Evolutionary conservation across 2,797 vertebrate genomes (phyloP).

Genomic region (Oophaga sylvatica): DNA sequence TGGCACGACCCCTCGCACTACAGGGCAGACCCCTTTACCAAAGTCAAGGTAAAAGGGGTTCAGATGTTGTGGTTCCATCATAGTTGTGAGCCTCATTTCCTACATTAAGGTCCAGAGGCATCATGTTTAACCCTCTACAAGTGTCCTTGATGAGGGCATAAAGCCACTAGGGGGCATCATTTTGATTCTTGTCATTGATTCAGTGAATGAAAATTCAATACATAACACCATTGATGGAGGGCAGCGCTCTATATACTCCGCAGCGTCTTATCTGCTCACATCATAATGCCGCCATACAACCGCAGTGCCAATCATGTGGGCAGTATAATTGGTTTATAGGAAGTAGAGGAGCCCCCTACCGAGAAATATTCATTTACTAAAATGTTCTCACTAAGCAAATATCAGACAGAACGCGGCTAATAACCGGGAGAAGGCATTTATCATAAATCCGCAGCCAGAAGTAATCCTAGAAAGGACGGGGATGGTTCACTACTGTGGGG

Average conservation of each 20-base stretch:
- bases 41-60: too few relatives aligned
- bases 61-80: too few relatives aligned
- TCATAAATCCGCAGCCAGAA: neutral
- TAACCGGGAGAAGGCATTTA: neutral
- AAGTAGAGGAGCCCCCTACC: neutral
- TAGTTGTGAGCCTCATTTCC: too few relatives aligned
- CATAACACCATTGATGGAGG: neutral
- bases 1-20: too few relatives aligned
- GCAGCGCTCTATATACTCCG: neutral
- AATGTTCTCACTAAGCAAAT: slow-evolving; percentile 12
- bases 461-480: neutral
- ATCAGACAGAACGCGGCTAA: neutral
- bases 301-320: neutral
- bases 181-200: neutral
- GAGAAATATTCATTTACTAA: slow-evolving; percentile 8
- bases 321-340: slow-evolving; percentile 5
- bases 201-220: neutral
- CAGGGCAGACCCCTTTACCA: too few relatives aligned
- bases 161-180: neutral
- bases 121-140: neutral
- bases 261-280: neutral
- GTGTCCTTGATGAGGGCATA: neutral
- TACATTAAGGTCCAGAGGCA: too few relatives aligned
- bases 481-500: too few relatives aligned
- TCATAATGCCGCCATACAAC: neutral